Base-by-base conservation (phyloP, 2,888 invertebrate species). In the Drosophila helvetica region DNA sequence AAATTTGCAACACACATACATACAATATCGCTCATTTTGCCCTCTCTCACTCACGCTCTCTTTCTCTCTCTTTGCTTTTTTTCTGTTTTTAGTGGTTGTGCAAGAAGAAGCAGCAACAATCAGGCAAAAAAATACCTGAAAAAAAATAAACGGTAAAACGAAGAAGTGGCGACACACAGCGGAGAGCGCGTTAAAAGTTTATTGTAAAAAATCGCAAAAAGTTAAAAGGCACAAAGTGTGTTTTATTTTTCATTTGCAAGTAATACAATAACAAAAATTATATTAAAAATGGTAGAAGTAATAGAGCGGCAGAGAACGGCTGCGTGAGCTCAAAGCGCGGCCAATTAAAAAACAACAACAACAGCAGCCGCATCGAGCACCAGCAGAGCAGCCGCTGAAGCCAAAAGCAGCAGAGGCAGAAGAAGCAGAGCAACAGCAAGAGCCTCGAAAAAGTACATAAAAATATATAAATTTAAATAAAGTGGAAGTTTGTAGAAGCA, bases 251-350 rank as follows among this genome's bases (percentile, higher is more conserved):
- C 68, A 71, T 70, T 75, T 74, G 74, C 77, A 58, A 64, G 75
- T 79, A 77, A 67, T 72, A 72, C 76, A 68, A 79, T 80, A 87
- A 80, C 81, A 82, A 78, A 62, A 80, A 76, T 75, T 74, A 72
- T 71, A 81, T 77, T 79, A 88, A 91, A 91, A 90, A 91, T 91
- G 90, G 83, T 90, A 90, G 90, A 91, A 90, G 90, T 89, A 88
- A 90, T 89, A 90, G 90, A 90, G 88, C 85, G 85, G 80, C 83
- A 82, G 86, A 90, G 90, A 89, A 90, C 90, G 90, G 90, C 90
- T 90, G 90, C 89, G 90, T 90, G 90, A 90, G 89, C 86, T 78
- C 75, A 72, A 69, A 84, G 74, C 76, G 75, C 78, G 71, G 71
- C 89, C 86, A 88, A 86, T 84, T 88, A 88, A 81, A 83, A 88